A percentile compares a stretch with the other conserved stretches of the same genome.
Conservation (phyloP, 2,113 vertebrate genomes). For the Corydoras sp. region DNA sequence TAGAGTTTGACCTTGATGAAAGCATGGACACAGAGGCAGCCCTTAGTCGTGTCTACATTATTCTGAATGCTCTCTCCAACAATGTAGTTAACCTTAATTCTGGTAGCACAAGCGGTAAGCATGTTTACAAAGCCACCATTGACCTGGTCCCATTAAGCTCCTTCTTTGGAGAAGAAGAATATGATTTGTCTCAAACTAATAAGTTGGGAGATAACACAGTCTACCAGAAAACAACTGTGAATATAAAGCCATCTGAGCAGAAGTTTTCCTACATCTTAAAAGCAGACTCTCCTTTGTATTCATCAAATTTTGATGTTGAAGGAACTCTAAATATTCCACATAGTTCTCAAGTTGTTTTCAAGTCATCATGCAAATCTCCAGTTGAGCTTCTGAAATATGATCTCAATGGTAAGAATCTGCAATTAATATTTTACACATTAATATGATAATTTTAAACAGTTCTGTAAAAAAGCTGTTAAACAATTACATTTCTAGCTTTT, state of each 20-base stretch:
- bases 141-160: conserved; percentile 65
- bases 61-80: conserved; percentile 68
- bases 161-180: conserved; percentile 65
- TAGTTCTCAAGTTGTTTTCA: conserved; percentile 62
- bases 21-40: conserved; percentile 74
- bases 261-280: conserved; percentile 64
- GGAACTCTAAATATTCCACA: conserved; percentile 59
- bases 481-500: too few relatives aligned
- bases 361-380: conserved; percentile 76
- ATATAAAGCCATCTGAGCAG: conserved; percentile 64
- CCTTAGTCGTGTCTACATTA: conserved; percentile 62
- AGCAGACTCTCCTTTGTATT: conserved; percentile 77
- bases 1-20: conserved; percentile 71
- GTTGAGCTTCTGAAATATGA: conserved; percentile 76
- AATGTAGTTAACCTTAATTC: conserved; percentile 55
- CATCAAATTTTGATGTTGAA: conserved; percentile 61
- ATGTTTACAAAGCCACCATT: conserved; percentile 67
- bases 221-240: conserved; percentile 60
- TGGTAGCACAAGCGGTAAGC: conserved; percentile 64
- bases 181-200: conserved; percentile 69
- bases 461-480: too few relatives aligned
- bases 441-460: not conserved
- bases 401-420: conserved; percentile 74
- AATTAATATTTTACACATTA: not conserved
- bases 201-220: conserved; percentile 60